A percentile compares a stretch with the other conserved stretches of the same genome.
phyloP scores from a whole-genome alignment of 2,888 invertebrate genomes.

The Orthosia gothica region DNA sequence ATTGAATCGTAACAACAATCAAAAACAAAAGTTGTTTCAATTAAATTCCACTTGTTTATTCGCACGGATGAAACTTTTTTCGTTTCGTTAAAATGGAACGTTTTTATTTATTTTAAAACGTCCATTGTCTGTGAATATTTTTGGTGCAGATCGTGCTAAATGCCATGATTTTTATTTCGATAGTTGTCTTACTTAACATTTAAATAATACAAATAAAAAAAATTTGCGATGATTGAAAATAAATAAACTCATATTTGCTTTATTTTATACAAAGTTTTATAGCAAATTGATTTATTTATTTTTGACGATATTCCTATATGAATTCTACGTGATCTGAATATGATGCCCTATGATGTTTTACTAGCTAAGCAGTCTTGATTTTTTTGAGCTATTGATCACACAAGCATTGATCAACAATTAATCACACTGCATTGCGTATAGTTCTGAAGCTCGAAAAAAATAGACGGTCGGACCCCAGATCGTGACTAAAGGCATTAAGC shows the following conservation, averaged over 20 bases:
- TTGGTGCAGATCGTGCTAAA: conserved; percentile 43
- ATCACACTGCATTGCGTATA: conserved; percentile 24
- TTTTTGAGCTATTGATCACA: not conserved
- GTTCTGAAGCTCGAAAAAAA: conserved; percentile 28
- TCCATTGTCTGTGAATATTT: conserved; percentile 25
- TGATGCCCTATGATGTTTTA: not conserved
- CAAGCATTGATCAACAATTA: not conserved
- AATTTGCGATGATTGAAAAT: not conserved
- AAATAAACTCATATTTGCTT: not conserved
- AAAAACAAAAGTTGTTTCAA: conserved; percentile 75
- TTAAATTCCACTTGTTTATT: conserved; percentile 81
- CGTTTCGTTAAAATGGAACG: conserved; percentile 68
- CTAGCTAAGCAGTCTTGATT: not conserved
- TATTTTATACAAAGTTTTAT: not conserved
- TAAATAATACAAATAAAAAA: not conserved
- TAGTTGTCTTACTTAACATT: conserved; percentile 1
- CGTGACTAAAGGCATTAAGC: conserved; percentile 71
- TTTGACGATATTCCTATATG: not conserved
- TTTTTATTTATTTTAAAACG: conserved; percentile 69
- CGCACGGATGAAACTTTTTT: conserved; percentile 72
- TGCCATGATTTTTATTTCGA: conserved; percentile 10
- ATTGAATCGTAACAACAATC: conserved; percentile 70
- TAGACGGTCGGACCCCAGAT: conserved; percentile 50
- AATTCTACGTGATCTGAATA: not conserved
- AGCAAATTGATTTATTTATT: not conserved